These are phyloP conservation scores for Tangara arthus DNA, from an alignment of 2,797 vertebrate genomes.

Conservation along the genomic window DNA sequence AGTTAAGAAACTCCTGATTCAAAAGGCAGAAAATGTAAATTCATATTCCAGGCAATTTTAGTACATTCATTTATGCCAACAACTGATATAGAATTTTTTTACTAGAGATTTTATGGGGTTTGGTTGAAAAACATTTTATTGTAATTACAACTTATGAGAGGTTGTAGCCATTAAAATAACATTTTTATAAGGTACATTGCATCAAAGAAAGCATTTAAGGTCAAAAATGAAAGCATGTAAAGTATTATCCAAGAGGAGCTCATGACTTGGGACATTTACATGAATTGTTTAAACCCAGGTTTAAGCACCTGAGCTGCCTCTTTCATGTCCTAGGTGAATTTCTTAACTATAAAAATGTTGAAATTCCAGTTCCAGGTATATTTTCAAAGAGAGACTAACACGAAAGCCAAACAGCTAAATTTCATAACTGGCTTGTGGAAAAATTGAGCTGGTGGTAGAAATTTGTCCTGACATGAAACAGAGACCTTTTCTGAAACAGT, in stretches of 20 bases:
- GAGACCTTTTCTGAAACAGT: background rate
- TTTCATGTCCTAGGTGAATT: constrained; percentile 16
- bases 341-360: constrained; percentile 13
- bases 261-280: constrained; percentile 13
- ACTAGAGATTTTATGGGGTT: background rate
- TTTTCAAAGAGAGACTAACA: background rate
- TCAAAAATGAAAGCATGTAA: background rate
- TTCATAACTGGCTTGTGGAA: background rate
- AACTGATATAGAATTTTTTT: background rate
- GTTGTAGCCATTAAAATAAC: constrained; percentile 7
- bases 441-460: background rate
- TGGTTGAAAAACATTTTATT: constrained; percentile 36
- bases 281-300: background rate
- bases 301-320: background rate
- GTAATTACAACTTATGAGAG: constrained; percentile 8
- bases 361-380: constrained; percentile 4
- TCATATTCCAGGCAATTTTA: background rate
- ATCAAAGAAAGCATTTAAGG: constrained; percentile 6
- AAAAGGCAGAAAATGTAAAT: background rate
- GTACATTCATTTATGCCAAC: background rate
- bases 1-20: background rate
- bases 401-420: background rate
- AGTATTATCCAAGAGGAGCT: background rate
- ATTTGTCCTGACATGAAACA: constrained; percentile 10
- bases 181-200: constrained; percentile 21